Conservation (phyloP, 2,797 vertebrate genomes). For the Somateria mollissima region DNA sequence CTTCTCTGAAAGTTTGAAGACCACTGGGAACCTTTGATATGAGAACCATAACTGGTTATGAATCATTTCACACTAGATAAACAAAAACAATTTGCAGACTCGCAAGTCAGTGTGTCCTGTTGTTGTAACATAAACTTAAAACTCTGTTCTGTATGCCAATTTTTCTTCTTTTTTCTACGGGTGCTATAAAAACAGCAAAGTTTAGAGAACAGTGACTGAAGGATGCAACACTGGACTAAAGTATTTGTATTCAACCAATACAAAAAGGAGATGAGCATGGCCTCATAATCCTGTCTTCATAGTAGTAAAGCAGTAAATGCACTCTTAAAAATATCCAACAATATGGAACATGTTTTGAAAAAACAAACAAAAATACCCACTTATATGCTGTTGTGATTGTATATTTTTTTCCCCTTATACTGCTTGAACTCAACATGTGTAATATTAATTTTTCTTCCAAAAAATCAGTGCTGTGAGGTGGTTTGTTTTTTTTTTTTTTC, state of each 20-base stretch:
- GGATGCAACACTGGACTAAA: background rate
- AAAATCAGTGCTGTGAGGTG: background rate
- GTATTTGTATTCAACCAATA: background rate
- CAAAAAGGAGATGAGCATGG: background rate
- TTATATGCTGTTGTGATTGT: background rate
- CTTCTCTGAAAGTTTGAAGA: background rate
- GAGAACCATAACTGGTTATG: conserved; percentile 18
- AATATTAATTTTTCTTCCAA: background rate
- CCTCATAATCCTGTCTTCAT: background rate
- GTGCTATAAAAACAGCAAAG: background rate
- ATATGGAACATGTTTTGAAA: accelerated
- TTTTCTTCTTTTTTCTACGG: background rate
- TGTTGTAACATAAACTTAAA: conserved; percentile 9
- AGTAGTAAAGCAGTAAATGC: background rate
- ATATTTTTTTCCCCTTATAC: background rate
- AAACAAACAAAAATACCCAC: background rate
- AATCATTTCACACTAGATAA: conserved; percentile 45
- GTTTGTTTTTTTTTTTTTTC: background rate
- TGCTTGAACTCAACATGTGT: background rate
- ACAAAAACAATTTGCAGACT: conserved; percentile 17
- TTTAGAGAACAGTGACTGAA: background rate
- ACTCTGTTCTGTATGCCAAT: background rate
- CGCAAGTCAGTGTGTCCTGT: background rate
- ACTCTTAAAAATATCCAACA: background rate
- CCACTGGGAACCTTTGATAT: background rate